Conservation (phyloP, 2,888 invertebrate genomes). For the Ganaspis brasiliensis region DNA sequence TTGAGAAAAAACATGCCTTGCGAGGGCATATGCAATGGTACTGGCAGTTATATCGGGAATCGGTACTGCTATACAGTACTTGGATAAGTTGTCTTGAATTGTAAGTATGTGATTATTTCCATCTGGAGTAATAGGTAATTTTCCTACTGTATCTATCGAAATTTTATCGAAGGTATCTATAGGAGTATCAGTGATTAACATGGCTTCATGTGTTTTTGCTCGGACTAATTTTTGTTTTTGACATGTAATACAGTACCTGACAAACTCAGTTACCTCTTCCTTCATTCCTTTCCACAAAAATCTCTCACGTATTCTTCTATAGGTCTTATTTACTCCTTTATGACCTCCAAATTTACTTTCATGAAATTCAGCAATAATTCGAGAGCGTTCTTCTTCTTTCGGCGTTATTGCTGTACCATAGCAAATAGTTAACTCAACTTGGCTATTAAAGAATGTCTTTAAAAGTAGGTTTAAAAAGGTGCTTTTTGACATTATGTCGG, state of each 20-base stretch:
- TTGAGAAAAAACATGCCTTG: too few relatives aligned
- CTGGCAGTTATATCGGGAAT: too few relatives aligned
- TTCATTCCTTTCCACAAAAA: conserved; percentile 59
- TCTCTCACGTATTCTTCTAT: conserved; percentile 46
- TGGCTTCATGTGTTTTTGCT: conserved; percentile 49
- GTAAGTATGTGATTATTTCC: too few relatives aligned
- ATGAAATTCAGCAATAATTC: conserved; percentile 54
- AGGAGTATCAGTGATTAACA: conserved; percentile 55
- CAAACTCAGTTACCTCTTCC: conserved; percentile 52
- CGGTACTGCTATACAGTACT: too few relatives aligned
- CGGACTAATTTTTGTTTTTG: conserved; percentile 51
- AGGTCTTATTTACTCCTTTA: conserved; percentile 59
- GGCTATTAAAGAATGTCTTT: neutral
- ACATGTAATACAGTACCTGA: conserved; percentile 51
- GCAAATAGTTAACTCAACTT: neutral
- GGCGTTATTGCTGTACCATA: neutral
- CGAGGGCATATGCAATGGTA: too few relatives aligned
- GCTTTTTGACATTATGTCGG: neutral
- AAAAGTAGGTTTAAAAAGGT: neutral
- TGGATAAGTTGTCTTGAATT: too few relatives aligned
- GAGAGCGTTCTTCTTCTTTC: neutral
- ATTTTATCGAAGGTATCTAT: neutral
- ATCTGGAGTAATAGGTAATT: neutral
- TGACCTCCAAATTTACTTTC: conserved; percentile 57
- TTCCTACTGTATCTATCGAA: neutral